phyloP scores from a whole-genome alignment of 2,797 vertebrate species.

The Neopelma chrysocephalum region DNA sequence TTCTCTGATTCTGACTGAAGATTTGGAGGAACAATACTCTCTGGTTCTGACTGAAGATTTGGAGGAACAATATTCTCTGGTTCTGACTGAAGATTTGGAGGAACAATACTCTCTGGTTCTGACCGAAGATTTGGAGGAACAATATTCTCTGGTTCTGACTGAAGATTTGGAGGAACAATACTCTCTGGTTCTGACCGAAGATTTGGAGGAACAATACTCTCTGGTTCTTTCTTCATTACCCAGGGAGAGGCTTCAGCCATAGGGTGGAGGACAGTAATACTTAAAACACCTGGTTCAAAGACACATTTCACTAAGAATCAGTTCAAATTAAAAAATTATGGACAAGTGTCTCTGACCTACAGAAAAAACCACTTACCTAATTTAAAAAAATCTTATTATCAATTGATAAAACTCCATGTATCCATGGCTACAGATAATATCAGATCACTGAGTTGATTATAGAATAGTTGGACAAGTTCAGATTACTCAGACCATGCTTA shows the following conservation, averaged over 20 bases:
- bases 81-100: conserved; percentile 77
- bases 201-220: conserved; percentile 63
- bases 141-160: conserved; percentile 39
- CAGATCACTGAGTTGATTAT: not conserved
- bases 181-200: conserved; percentile 72
- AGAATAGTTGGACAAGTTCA: not conserved
- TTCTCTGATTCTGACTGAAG: conserved; percentile 72
- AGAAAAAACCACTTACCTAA: not conserved
- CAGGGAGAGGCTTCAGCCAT: conserved; percentile 79
- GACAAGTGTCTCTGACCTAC: not conserved
- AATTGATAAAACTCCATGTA: not conserved
- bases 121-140: conserved; percentile 76
- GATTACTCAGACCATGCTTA: not conserved
- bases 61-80: no score
- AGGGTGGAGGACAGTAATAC: conserved; percentile 86
- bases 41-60: conserved; percentile 77
- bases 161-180: conserved; percentile 71
- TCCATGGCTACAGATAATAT: not conserved
- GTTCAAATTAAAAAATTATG: not conserved
- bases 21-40: conserved; percentile 30
- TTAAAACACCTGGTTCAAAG: conserved; percentile 77
- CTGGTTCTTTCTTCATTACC: conserved; percentile 80
- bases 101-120: not conserved
- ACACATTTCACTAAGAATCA: conserved; percentile 1
- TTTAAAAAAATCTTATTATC: not conserved